phyloP scores from a whole-genome alignment of 2,797 vertebrate species.

The Pogoniulus pusillus region DNA sequence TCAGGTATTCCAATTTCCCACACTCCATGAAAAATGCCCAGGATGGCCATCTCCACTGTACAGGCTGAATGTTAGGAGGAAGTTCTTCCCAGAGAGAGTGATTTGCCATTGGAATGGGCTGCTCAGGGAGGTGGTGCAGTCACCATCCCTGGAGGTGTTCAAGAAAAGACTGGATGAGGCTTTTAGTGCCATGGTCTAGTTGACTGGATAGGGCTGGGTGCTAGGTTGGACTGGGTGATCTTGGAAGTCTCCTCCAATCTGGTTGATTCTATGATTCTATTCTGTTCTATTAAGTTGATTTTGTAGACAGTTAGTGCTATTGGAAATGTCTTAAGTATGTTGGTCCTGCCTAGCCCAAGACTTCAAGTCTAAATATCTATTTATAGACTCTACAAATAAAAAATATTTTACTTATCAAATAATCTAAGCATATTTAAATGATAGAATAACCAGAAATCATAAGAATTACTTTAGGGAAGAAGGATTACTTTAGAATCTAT shows the following conservation, averaged over 20 bases:
- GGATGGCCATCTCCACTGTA: background rate
- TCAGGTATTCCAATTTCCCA: background rate
- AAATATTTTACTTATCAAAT: background rate
- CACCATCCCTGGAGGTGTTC: too few species aligned
- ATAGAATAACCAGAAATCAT: background rate
- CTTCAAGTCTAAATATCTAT: background rate
- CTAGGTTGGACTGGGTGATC: too few species aligned
- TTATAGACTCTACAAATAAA: background rate
- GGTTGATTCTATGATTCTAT: too few species aligned
- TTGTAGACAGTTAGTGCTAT: background rate
- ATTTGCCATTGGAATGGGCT: too few species aligned
- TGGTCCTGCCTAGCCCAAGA: background rate
- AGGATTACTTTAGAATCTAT: background rate
- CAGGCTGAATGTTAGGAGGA: too few species aligned
- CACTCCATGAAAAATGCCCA: background rate
- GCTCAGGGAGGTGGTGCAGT: too few species aligned
- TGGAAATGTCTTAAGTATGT: background rate
- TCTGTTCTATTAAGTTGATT: background rate
- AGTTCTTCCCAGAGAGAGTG: too few species aligned
- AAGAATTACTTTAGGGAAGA: background rate
- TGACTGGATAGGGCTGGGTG: too few species aligned
- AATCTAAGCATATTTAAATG: background rate
- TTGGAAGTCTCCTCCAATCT: too few species aligned
- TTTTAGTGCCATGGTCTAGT: too few species aligned
- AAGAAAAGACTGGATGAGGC: too few species aligned